Base-by-base conservation (phyloP, 2,888 invertebrate genomes). In the Dryococelus australis region DNA sequence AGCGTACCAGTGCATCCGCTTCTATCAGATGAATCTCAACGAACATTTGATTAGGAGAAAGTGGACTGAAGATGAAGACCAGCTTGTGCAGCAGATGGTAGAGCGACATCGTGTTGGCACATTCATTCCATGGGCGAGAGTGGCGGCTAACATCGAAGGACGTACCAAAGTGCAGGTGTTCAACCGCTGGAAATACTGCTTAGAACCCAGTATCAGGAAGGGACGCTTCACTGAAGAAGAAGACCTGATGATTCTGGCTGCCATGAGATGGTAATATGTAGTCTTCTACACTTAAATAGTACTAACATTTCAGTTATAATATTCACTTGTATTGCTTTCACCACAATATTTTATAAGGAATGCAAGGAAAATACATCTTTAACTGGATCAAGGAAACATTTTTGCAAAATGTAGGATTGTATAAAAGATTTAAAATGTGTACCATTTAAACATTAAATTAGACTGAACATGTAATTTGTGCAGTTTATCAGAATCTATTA, bases 71-170 rank as follows among this genome's bases (percentile, higher is more conserved):
- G 94, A 94, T 84, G 98, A 98, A 91, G 96, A 97, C 90, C 93
- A 94, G 86, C 93, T 94, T 85, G 92, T 98, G 4, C 91, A 93
- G 65, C 93, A 94, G 87, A 92, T 96, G 1, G 94, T 98, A 0
- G 94, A 95, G n/a, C 92, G 92, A 88, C 94, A 95, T 89, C 94
- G 93, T 89, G 93, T 95, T 87, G 96, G 96, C 27, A 93, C 94
- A 88, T 94, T 94, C 84, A 95, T 97, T 89, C 96, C 96, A 0
- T 98, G 97, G 97, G 93, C 94, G 5, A 94, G 94, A 91, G 95
- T 97, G 12, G 93, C 94, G 0, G 93, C 93, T 43, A 93, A 94
- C 86, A 95, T 97, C 92, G 94, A 94, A 16, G 94, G 94, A 88
- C 93, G 95, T 89, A 94, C 94, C 0, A 95, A 95, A 91, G 92